Evolutionary conservation across 2,888 invertebrate genomes (phyloP), one percentile per base, ranked within the genome.

Genomic region (Dicycla oo): DNA sequence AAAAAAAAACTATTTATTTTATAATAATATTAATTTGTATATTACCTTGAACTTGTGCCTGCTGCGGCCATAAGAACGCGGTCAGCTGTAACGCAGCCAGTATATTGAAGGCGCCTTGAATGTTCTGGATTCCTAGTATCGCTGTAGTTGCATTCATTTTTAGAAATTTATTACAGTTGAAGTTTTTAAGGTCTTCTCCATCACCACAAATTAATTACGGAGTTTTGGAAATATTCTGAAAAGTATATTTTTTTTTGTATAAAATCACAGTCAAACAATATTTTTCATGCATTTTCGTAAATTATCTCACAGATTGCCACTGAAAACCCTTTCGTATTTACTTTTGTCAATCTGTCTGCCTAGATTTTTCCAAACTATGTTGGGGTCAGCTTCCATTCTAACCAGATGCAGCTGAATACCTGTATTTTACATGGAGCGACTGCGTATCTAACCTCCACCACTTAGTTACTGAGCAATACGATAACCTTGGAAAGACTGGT

Each of bases 1-100:
- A 34, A 1, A 2, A 51, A 63, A 34, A 7, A n/a, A n/a, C n/a
- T n/a, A n/a, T n/a, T n/a, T 23, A 38, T 2, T 34, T 13, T 7
- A 10, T 26, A 38, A 20, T 26, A 26, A 15, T 20, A 40, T 3
- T 34, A 11, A 64, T 64, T 26, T 23, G 6, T 45, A 18, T 13
- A 40, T 65, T 75, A 80, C 81, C 80, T 80, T 47, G 56, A 30
- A 80, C 47, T 30, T 65, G 57, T 23, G 86, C 81, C 10, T 86
- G 81, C 18, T 66, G 68, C 8, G 85, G 86, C 80, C 78, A 86
- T 23, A 84, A 47, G 63, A 67, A 75, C 7, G 78, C 57, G 11
- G 84, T 84, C 30, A 86, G 15, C 23, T 86, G 81, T 51, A 87
- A 53, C 5, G 77, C 57, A 3, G 80, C 38, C 15, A 86, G 54